Evolutionary conservation across 2,113 vertebrate genomes (phyloP).

Genomic region (Gila orcuttii): DNA sequence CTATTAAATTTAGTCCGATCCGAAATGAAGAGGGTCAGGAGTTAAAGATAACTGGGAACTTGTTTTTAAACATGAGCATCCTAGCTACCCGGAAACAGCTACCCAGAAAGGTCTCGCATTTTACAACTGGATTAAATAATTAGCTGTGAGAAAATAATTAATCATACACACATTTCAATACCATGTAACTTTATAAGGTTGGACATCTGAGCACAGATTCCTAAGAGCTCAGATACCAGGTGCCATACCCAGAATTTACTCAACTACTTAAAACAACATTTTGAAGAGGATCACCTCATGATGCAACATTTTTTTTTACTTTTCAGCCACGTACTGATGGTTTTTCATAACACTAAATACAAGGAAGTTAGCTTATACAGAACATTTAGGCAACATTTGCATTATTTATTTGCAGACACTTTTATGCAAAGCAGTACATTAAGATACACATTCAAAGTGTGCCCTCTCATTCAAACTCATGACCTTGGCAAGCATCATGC

Average conservation of each 20-base stretch:
- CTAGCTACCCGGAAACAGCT: background rate
- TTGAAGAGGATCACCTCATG: background rate
- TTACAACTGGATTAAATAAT: constrained; percentile 49
- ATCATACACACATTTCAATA: background rate
- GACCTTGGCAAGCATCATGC: background rate
- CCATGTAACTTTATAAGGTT: constrained; percentile 43
- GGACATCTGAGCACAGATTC: constrained; percentile 31
- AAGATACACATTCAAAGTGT: background rate
- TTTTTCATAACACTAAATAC: background rate
- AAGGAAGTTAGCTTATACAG: background rate
- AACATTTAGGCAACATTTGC: constrained; percentile 3
- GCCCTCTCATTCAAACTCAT: background rate
- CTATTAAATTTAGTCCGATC: constrained; percentile 60
- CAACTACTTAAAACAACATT: background rate
- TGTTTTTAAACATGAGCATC: constrained; percentile 57
- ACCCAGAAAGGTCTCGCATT: background rate
- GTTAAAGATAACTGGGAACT: constrained; percentile 44
- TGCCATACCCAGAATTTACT: background rate
- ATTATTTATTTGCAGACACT: background rate
- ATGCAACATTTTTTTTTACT: background rate
- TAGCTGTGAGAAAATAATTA: constrained; percentile 30
- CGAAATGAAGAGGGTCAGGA: constrained; percentile 48
- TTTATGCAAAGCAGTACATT: background rate
- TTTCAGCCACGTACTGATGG: background rate
- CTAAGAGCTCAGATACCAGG: background rate